phyloP scores from a whole-genome alignment of 2,888 invertebrate species.

The Megastigmus dorsalis region DNA sequence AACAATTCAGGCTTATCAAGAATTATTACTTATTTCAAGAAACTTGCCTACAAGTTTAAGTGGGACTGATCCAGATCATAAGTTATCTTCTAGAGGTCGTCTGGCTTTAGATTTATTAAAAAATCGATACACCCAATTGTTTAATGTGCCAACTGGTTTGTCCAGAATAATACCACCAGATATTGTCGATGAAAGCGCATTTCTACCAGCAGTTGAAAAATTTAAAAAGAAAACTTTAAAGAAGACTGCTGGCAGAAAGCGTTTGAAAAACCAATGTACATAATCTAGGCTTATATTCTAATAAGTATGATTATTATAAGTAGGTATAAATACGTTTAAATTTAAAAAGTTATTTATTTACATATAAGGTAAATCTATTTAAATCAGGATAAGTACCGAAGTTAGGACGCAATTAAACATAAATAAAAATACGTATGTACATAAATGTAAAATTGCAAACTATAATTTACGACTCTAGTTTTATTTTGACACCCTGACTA shows the following conservation, averaged over 20 bases:
- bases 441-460: too few relatives aligned
- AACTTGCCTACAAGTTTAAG: slow-evolving; percentile 9
- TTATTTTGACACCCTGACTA: too few relatives aligned
- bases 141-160: slow-evolving; percentile 67
- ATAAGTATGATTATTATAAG: too few relatives aligned
- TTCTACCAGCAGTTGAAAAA: slow-evolving; percentile 49
- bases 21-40: slow-evolving; percentile 31
- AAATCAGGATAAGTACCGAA: too few relatives aligned
- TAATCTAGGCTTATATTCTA: too few relatives aligned
- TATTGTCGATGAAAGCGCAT: slow-evolving; percentile 48
- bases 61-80: not conserved
- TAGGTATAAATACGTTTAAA: too few relatives aligned
- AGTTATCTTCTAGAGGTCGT: slow-evolving; percentile 49
- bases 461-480: too few relatives aligned
- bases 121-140: slow-evolving; percentile 64
- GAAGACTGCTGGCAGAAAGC: too few relatives aligned
- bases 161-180: slow-evolving; percentile 58
- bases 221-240: slow-evolving; percentile 37
- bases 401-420: too few relatives aligned
- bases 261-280: not conserved
- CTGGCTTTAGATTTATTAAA: slow-evolving; percentile 60
- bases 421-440: too few relatives aligned
- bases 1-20: slow-evolving; percentile 45
- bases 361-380: too few relatives aligned
- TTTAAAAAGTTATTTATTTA: too few relatives aligned